Evolutionary conservation across 2,888 invertebrate genomes (phyloP).

Genomic region (Ypsolopha sequella): DNA sequence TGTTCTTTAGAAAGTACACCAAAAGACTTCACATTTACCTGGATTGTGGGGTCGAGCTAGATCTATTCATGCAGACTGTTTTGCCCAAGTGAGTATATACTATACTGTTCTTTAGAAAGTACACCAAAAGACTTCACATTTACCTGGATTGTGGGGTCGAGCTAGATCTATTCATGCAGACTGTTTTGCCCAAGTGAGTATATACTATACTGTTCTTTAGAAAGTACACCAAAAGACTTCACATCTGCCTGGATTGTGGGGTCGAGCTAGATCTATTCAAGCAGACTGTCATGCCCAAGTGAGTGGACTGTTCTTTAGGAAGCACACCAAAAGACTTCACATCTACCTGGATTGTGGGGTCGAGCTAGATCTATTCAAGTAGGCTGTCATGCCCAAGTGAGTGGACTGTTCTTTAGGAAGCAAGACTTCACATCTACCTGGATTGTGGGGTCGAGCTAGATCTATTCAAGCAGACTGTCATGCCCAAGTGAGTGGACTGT

Average conservation of each 20-base stretch:
- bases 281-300: constrained; percentile 44
- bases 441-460: constrained; percentile 37
- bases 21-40: constrained; percentile 37
- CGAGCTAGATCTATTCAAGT: constrained; percentile 39
- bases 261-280: constrained; percentile 39
- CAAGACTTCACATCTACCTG: constrained; percentile 35
- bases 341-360: constrained; percentile 37
- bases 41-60: constrained; percentile 34
- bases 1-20: constrained; percentile 38
- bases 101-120: constrained; percentile 39
- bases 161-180: constrained; percentile 37
- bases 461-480: constrained; percentile 36
- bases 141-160: constrained; percentile 38
- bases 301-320: constrained; percentile 47
- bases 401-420: constrained; percentile 41
- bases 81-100: constrained; percentile 54
- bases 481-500: constrained; percentile 53
- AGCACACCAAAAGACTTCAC: constrained; percentile 31
- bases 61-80: constrained; percentile 38
- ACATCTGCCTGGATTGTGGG: constrained; percentile 38
- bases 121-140: constrained; percentile 33
- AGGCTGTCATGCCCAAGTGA: constrained; percentile 39
- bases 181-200: constrained; percentile 49
- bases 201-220: constrained; percentile 41
- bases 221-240: constrained; percentile 31